These are phyloP conservation scores for Drosophila ficusphila DNA, from an alignment of 1,140 invertebrate species.

Conservation along the genomic window DNA sequence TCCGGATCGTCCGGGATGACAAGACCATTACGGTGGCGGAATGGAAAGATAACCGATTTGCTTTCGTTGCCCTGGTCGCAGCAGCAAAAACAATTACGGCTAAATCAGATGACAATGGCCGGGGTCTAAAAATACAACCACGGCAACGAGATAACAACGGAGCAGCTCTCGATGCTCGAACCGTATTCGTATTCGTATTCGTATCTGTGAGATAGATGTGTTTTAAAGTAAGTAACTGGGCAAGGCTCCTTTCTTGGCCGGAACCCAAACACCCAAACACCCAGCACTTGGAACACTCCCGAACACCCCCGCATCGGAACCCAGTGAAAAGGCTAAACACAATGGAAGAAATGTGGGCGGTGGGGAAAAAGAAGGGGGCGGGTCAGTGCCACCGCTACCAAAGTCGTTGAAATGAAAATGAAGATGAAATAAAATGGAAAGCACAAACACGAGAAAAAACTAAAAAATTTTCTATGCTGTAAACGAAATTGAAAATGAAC, in stretches of 20 bases:
- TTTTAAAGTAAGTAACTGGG: conserved; percentile 53
- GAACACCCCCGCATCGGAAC: neutral
- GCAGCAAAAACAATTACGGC: conserved; percentile 17
- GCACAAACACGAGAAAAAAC: conserved; percentile 27
- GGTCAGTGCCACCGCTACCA: conserved; percentile 14
- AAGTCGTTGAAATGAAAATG: conserved; percentile 56
- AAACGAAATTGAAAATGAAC: conserved; percentile 68
- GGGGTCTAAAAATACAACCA: conserved; percentile 16
- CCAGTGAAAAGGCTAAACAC: conserved; percentile 8
- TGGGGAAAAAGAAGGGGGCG: neutral
- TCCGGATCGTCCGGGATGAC: neutral
- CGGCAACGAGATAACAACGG: neutral
- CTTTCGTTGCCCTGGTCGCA: conserved; percentile 1
- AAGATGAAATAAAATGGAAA: conserved; percentile 71
- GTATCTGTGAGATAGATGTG: conserved; percentile 40
- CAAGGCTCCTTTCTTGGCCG: conserved; percentile 2
- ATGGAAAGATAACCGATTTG: conserved; percentile 4
- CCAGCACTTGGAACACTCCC: neutral
- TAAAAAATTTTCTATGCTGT: conserved; percentile 49
- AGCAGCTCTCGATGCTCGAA: neutral
- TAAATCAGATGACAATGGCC: conserved; percentile 20
- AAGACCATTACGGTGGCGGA: neutral
- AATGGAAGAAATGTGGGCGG: neutral
- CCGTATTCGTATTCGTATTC: too few relatives aligned
- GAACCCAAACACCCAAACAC: conserved; percentile 1